phyloP scores from a whole-genome alignment of 2,888 invertebrate species.

The Rhamphomyia laevipes region DNA sequence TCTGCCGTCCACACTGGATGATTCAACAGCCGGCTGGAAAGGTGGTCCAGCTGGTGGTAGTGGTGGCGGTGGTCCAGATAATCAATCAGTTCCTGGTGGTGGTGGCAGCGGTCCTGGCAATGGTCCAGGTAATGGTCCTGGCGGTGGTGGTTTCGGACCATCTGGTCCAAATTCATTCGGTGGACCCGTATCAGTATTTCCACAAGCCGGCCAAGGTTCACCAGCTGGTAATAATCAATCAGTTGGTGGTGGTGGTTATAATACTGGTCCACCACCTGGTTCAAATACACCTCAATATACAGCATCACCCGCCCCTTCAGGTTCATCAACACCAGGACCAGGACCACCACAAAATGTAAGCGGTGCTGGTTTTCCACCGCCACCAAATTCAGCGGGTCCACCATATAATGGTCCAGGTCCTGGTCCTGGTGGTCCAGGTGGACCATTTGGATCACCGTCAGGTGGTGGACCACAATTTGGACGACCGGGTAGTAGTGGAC shows the following conservation, averaged over 20 bases:
- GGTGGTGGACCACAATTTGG: slow-evolving; percentile 51
- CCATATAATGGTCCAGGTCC: slow-evolving; percentile 56
- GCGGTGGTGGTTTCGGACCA: slow-evolving; percentile 41
- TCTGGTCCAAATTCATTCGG: slow-evolving; percentile 40
- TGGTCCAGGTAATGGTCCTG: slow-evolving; percentile 54
- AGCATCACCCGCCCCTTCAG: slow-evolving; percentile 74
- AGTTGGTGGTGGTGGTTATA: slow-evolving; percentile 39
- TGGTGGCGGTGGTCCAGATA: slow-evolving; percentile 52
- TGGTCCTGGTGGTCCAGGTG: slow-evolving; percentile 38
- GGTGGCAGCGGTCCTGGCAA: slow-evolving; percentile 58
- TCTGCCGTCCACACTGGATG: slow-evolving; percentile 63
- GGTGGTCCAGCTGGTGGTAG: slow-evolving; percentile 41
- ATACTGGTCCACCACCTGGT: slow-evolving; percentile 60
- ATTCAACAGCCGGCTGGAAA: slow-evolving; percentile 69
- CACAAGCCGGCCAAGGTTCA: slow-evolving; percentile 62
- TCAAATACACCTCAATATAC: slow-evolving; percentile 74
- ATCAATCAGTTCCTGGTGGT: slow-evolving; percentile 43
- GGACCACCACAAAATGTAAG: slow-evolving; percentile 47
- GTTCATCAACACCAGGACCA: slow-evolving; percentile 71
- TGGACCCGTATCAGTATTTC: slow-evolving; percentile 47
- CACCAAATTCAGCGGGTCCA: slow-evolving; percentile 41
- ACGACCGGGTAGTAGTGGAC: slow-evolving; percentile 53
- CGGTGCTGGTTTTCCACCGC: slow-evolving; percentile 42
- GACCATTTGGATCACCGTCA: slow-evolving; percentile 56
- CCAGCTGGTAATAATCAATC: slow-evolving; percentile 57